A percentile compares a stretch with the other conserved stretches of the same genome.
Conservation (phyloP, 1,140 invertebrate species). For the Campodea augens region DNA sequence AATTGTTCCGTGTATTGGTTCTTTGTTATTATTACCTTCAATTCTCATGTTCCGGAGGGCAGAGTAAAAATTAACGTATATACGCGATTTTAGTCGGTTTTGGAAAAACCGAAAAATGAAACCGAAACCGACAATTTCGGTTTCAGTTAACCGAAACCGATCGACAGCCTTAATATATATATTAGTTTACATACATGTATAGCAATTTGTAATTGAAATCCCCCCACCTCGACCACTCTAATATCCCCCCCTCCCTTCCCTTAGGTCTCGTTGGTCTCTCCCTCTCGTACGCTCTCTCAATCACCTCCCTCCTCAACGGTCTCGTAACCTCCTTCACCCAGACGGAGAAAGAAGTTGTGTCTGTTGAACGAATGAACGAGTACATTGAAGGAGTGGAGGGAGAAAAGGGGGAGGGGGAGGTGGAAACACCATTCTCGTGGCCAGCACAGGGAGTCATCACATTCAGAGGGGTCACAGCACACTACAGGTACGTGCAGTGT, state of each 20-base stretch:
- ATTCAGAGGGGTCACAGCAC: constrained; percentile 50
- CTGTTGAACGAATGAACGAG: constrained; percentile 79
- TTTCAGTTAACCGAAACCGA: too few species aligned
- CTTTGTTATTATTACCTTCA: too few species aligned
- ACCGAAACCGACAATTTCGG: too few species aligned
- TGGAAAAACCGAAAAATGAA: too few species aligned
- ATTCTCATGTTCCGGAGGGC: too few species aligned
- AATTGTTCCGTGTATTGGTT: too few species aligned
- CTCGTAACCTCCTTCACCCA: constrained; percentile 83
- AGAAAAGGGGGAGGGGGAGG: constrained; percentile 16
- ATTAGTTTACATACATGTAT: too few species aligned
- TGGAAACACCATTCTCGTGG: constrained; percentile 56
- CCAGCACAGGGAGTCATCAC: constrained; percentile 54
- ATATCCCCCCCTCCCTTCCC: constrained; percentile 15
- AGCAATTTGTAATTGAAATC: too few species aligned
- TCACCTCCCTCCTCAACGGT: constrained; percentile 67
- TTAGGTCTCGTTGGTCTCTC: constrained; percentile 69
- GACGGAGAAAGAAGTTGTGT: constrained; percentile 78
- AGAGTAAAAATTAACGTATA: too few species aligned
- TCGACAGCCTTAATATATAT: too few species aligned
- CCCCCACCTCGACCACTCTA: too few species aligned
- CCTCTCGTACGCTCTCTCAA: constrained; percentile 77
- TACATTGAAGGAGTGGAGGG: constrained; percentile 39
- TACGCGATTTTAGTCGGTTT: too few species aligned
- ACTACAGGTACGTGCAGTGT: constrained; percentile 42